phyloP scores from a whole-genome alignment of 2,113 vertebrate species.

The Nycticebus coucang region DNA sequence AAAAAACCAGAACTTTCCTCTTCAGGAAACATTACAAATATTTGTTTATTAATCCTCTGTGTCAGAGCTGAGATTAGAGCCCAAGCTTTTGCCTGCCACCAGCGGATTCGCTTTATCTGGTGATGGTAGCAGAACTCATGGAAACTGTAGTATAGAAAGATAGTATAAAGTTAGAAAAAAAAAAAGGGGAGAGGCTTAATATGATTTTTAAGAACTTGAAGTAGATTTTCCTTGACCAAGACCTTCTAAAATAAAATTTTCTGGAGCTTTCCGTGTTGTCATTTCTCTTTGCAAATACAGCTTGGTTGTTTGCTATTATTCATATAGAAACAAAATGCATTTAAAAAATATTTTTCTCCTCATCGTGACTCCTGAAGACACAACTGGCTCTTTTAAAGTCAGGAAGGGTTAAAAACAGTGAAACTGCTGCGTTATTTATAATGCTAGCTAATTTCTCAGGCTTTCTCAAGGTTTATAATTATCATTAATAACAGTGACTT shows the following conservation, averaged over 20 bases:
- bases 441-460: not conserved
- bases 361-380: not conserved
- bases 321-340: not conserved
- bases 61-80: slow-evolving; percentile 42
- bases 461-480: not conserved
- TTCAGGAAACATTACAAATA: slow-evolving; percentile 51
- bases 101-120: not conserved
- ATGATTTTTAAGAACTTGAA: not conserved
- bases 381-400: not conserved
- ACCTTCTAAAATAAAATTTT: not conserved
- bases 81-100: not conserved
- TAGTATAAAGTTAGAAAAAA: not conserved
- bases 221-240: not conserved
- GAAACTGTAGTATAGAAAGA: not conserved
- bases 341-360: not conserved
- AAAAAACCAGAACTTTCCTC: slow-evolving; percentile 51
- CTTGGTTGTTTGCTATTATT: not conserved
- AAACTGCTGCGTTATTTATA: not conserved
- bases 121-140: not conserved
- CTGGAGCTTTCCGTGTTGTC: not conserved
- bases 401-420: not conserved
- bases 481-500: not conserved
- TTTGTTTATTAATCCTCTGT: slow-evolving; percentile 57
- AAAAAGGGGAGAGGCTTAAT: too few relatives aligned
- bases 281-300: not conserved